phyloP scores from a whole-genome alignment of 2,888 invertebrate species.

The Imbricaverruca yamaguchii region DNA sequence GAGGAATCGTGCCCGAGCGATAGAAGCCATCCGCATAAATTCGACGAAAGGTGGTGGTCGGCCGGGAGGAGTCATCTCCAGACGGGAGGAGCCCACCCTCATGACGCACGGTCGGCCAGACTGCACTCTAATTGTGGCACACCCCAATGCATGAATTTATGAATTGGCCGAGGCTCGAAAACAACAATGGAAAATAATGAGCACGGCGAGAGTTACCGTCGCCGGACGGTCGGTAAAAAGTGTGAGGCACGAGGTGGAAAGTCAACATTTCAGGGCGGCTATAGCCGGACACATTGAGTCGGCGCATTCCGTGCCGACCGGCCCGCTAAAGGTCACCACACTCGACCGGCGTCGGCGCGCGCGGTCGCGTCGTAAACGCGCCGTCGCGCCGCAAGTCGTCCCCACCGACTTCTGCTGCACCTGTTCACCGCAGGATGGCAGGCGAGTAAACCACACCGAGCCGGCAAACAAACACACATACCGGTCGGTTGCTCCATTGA shows the following conservation, averaged over 20 bases:
- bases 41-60: no score
- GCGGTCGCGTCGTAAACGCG: neutral
- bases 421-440: no score
- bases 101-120: constrained; percentile 1
- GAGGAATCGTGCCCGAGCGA: no score
- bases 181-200: constrained; percentile 19
- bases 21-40: no score
- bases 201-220: neutral
- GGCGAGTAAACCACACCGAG: no score
- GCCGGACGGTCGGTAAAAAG: neutral
- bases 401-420: no score
- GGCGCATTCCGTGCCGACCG: neutral
- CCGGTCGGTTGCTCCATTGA: no score
- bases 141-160: neutral
- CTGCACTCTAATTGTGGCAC: constrained; percentile 2
- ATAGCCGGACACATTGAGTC: neutral
- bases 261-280: neutral
- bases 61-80: no score
- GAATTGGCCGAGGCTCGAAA: neutral
- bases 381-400: no score
- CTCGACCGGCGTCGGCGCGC: no score
- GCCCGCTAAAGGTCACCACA: neutral
- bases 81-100: neutral
- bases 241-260: constrained; percentile 15
- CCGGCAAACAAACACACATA: no score